Percentiles rank a stretch among this genome's conserved stretches.
Evolutionary conservation across 2,888 invertebrate species (phyloP).

Genomic region (Zeuzera pyrina): DNA sequence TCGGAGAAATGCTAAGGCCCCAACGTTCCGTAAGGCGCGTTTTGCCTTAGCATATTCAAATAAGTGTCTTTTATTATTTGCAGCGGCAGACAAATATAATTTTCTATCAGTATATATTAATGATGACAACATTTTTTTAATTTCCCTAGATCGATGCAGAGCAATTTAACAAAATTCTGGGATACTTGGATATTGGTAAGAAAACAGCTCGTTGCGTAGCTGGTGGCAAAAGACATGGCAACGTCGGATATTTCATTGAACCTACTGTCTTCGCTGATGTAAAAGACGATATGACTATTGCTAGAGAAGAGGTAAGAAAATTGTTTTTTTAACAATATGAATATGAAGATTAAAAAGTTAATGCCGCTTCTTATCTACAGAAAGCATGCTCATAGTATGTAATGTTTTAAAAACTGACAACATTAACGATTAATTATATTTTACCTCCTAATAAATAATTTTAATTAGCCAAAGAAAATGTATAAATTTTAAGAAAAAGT

Average conservation of each 20-base stretch:
- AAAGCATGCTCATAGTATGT: background rate
- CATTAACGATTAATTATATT: background rate
- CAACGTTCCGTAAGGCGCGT: no score
- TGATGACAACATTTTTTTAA: slow-evolving; percentile 4
- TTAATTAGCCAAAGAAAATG: background rate
- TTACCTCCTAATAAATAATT: background rate
- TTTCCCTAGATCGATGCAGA: slow-evolving; percentile 76
- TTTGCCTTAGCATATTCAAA: background rate
- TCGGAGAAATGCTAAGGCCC: no score
- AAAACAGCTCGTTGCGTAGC: slow-evolving; percentile 81
- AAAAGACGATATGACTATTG: slow-evolving; percentile 83
- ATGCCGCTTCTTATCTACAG: no score
- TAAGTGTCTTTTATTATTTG: background rate
- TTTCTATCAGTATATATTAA: background rate
- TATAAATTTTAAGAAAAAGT: background rate
- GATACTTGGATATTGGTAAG: slow-evolving; percentile 83
- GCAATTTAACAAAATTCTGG: slow-evolving; percentile 83
- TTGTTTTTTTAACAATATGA: background rate
- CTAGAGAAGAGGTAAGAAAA: slow-evolving; percentile 77
- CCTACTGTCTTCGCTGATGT: slow-evolving; percentile 88
- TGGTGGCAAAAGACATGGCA: slow-evolving; percentile 81
- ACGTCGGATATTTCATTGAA: slow-evolving; percentile 81
- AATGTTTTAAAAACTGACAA: background rate
- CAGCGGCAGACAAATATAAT: no score
- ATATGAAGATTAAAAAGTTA: background rate